Evolutionary conservation across 2,113 vertebrate genomes (phyloP).

Genomic region (Cynoglossus semilaevis): DNA sequence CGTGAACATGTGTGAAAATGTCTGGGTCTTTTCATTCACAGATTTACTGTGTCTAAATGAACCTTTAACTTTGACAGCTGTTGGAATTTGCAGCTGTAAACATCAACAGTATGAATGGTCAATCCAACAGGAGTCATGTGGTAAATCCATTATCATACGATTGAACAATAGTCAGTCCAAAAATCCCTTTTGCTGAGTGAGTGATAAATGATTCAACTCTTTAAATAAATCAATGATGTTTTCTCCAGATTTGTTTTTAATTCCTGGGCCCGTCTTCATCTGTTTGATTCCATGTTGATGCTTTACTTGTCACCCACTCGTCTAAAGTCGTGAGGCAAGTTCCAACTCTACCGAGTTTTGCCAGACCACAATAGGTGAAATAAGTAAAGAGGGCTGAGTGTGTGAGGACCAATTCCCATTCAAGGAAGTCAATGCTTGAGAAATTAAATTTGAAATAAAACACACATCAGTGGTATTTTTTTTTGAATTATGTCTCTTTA

Average conservation of each 20-base stretch:
- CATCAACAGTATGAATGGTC: neutral
- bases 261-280: neutral
- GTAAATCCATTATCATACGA: no score
- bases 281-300: neutral
- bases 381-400: conserved; percentile 17
- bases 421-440: conserved; percentile 16
- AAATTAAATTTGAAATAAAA: no score
- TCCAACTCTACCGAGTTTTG: neutral
- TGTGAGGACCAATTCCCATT: conserved; percentile 24
- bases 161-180: no score
- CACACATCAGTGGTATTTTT: no score
- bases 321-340: neutral
- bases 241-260: conserved; percentile 7
- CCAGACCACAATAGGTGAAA: conserved; percentile 42
- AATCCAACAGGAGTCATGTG: neutral
- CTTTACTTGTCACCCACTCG: conserved; percentile 19
- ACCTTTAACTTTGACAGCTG: neutral
- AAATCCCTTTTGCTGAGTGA: neutral
- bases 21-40: neutral
- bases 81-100: no score
- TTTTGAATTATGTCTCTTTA: no score
- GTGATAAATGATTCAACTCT: neutral
- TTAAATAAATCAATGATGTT: neutral
- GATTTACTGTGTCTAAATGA: neutral
- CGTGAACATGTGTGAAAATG: neutral